Percentiles rank a stretch among this genome's conserved stretches.
Conservation (phyloP, 2,797 vertebrate species). For the Tragopan temminckii region DNA sequence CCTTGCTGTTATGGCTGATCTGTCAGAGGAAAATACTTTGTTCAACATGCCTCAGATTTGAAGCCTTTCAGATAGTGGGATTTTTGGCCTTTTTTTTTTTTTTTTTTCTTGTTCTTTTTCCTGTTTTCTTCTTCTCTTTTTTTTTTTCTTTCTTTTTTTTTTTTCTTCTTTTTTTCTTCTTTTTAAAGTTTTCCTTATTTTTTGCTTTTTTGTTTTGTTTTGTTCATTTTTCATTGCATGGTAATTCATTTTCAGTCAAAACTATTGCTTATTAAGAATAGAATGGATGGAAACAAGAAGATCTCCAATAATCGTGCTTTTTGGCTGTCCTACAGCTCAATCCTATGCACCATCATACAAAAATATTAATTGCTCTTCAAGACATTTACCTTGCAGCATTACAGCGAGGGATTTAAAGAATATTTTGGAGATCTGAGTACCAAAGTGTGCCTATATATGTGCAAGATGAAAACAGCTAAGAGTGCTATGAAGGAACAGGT, state of each 20-base stretch:
- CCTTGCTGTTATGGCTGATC: background rate
- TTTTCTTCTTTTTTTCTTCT: background rate
- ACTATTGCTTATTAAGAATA: background rate
- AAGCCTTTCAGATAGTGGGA: background rate
- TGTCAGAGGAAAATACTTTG: background rate
- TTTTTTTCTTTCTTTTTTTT: background rate
- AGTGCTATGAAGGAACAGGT: background rate
- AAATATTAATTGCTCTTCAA: background rate
- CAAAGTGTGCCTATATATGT: background rate
- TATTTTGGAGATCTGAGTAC: background rate
- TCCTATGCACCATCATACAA: background rate
- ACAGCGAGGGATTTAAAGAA: background rate
- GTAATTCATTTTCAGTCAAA: background rate
- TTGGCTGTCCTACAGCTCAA: background rate
- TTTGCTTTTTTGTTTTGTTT: background rate
- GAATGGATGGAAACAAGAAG: accelerated
- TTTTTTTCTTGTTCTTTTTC: background rate
- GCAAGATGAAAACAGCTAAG: background rate
- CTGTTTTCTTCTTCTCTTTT: background rate
- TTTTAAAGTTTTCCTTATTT: background rate
- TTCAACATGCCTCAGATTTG: background rate
- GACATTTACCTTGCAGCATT: background rate
- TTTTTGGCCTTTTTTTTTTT: background rate
- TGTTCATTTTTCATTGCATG: background rate
- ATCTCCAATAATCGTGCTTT: background rate